These are phyloP conservation scores for Fringilla coelebs DNA, from an alignment of 2,797 vertebrate genomes.

Conservation along the genomic window DNA sequence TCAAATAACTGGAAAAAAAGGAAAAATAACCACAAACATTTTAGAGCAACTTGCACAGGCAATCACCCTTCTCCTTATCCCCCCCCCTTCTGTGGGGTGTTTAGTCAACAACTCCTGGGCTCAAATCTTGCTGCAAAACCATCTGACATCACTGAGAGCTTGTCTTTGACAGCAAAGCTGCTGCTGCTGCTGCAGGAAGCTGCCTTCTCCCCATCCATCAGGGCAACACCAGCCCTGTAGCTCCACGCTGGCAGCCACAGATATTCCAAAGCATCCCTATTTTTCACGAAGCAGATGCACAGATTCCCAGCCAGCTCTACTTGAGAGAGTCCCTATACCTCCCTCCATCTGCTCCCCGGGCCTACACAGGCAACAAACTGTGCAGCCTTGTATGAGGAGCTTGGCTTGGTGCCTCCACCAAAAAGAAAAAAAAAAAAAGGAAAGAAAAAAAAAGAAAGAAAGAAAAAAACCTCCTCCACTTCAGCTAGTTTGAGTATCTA, in stretches of 20 bases:
- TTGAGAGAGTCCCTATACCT: conserved; percentile 17
- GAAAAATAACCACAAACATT: not conserved
- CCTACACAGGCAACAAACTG: conserved; percentile 36
- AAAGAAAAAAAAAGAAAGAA: no score
- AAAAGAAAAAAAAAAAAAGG: rapidly evolving
- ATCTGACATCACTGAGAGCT: not conserved
- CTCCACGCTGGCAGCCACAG: not conserved
- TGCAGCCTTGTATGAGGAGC: conserved; percentile 23
- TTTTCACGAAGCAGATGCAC: conserved; percentile 49
- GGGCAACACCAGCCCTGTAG: not conserved
- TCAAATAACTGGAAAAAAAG: not conserved
- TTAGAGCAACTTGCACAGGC: rapidly evolving
- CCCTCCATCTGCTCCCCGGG: conserved; percentile 53
- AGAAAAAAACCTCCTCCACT: not conserved
- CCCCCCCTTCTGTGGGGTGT: no score
- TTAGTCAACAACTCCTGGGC: not conserved
- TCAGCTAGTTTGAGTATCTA: conserved; percentile 9
- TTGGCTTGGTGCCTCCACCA: conserved; percentile 13
- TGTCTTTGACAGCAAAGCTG: not conserved
- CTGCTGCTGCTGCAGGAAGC: conserved; percentile 3
- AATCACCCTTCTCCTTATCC: not conserved
- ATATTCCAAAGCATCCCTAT: not conserved
- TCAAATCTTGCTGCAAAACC: not conserved
- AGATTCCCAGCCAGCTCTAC: conserved; percentile 47
- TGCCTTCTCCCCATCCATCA: not conserved